Percentiles rank a stretch among this genome's conserved stretches.
Evolutionary conservation across 2,113 vertebrate species (phyloP).

Genomic region (Neomonachus schauinslandi): DNA sequence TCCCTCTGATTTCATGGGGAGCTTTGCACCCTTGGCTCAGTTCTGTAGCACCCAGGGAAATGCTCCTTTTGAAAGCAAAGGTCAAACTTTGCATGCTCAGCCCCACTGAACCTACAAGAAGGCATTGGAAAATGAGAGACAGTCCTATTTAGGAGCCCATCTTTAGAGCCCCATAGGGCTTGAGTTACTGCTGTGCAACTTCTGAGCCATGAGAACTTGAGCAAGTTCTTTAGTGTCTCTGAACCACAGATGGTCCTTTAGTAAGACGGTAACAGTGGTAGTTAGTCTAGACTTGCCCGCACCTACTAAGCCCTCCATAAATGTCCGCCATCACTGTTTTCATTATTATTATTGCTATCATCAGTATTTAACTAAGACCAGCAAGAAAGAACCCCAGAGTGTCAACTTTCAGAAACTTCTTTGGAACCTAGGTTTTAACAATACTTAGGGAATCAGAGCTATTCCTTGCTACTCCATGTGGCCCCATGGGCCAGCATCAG

Average conservation of each 20-base stretch:
- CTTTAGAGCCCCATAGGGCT: neutral
- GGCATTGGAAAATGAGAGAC: conserved; percentile 17
- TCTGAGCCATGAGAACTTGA: neutral
- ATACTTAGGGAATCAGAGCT: neutral
- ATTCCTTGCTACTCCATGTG: neutral
- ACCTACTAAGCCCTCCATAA: neutral
- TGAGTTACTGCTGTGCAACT: neutral
- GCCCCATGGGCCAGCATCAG: neutral
- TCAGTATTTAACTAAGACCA: conserved; percentile 40
- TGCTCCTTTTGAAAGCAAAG: neutral
- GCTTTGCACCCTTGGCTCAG: neutral
- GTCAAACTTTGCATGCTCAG: neutral
- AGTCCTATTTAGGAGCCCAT: neutral
- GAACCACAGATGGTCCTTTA: neutral
- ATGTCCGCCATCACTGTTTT: neutral
- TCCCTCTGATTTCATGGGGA: neutral
- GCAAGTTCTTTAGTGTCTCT: neutral
- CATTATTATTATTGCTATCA: neutral
- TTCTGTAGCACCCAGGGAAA: neutral
- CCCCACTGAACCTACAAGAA: neutral
- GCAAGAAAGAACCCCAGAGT: neutral
- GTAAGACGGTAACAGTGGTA: neutral
- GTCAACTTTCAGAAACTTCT: conserved; percentile 12
- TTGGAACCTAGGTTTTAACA: conserved; percentile 20
- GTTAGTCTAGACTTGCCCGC: neutral